A percentile compares a stretch with the other conserved stretches of the same genome.
Conservation (phyloP, 2,888 invertebrate species). For the Acanthacorydalis orientalis region DNA sequence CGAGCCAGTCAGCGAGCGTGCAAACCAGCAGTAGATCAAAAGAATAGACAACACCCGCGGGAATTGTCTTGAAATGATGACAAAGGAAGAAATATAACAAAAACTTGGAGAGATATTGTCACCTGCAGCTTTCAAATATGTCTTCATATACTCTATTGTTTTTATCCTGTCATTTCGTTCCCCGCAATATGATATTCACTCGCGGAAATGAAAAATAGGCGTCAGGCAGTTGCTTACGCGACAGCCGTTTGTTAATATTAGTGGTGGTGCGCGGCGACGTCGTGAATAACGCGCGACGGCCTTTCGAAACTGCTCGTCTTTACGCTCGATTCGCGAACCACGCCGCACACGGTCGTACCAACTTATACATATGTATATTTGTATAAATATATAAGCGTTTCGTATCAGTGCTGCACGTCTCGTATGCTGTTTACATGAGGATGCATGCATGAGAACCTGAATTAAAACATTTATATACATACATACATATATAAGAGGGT, state of each 20-base stretch:
- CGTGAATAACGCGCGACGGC: too few species aligned
- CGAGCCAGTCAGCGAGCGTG: not conserved
- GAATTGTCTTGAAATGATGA: too few species aligned
- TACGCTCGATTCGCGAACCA: not conserved
- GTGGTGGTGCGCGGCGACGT: too few species aligned
- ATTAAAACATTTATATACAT: too few species aligned
- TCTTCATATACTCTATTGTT: constrained; percentile 6
- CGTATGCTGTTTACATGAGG: too few species aligned
- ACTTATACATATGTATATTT: not conserved
- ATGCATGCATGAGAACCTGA: too few species aligned
- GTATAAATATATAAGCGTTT: too few species aligned
- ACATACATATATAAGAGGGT: too few species aligned
- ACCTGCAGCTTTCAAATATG: constrained; percentile 5
- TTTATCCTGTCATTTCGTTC: constrained; percentile 2
- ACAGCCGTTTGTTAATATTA: too few species aligned
- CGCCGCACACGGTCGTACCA: not conserved
- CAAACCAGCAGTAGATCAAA: not conserved
- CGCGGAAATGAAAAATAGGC: constrained; percentile 1
- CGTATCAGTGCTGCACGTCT: too few species aligned
- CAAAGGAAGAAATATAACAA: not conserved
- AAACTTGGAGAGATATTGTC: not conserved
- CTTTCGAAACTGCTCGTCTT: too few species aligned
- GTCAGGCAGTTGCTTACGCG: not conserved
- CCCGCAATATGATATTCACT: constrained; percentile 2
- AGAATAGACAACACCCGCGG: not conserved